A percentile compares a stretch with the other conserved stretches of the same genome.
These are phyloP conservation scores for Bembecia ichneumoniformis DNA, from an alignment of 2,888 invertebrate genomes.

Conservation along the genomic window DNA sequence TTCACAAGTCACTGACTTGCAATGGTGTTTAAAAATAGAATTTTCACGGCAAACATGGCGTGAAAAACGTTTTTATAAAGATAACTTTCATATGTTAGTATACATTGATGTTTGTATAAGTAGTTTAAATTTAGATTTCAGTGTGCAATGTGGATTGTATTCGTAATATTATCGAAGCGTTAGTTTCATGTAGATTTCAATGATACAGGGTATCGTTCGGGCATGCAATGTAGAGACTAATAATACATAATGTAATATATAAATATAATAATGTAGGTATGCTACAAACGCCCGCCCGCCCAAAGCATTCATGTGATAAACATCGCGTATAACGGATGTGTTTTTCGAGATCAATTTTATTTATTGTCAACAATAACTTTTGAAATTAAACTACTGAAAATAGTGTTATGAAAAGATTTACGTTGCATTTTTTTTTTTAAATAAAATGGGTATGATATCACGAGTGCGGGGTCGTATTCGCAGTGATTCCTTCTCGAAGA, in stretches of 20 bases:
- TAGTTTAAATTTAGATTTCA: background rate
- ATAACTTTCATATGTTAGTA: conserved; percentile 2
- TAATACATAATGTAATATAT: no score
- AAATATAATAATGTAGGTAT: no score
- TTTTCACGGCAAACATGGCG: conserved; percentile 31
- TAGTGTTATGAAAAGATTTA: background rate
- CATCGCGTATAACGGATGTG: conserved; percentile 32
- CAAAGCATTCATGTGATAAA: conserved; percentile 50
- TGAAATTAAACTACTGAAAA: no score
- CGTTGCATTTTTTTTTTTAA: background rate
- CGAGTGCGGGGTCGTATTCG: conserved; percentile 78
- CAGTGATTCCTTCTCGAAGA: conserved; percentile 75
- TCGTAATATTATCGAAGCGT: background rate
- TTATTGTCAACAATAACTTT: background rate
- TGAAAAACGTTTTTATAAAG: conserved; percentile 8
- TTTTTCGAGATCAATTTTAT: conserved; percentile 5
- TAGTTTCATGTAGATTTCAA: background rate
- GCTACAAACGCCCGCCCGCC: conserved; percentile 23
- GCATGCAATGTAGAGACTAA: no score
- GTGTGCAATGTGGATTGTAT: background rate
- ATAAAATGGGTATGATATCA: conserved; percentile 79
- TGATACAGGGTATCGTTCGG: background rate
- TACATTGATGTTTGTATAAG: conserved; percentile 17
- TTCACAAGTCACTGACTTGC: conserved; percentile 54
- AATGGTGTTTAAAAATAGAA: conserved; percentile 50